These are phyloP conservation scores for Eclectus roratus DNA, from an alignment of 2,113 vertebrate genomes.

Conservation along the genomic window DNA sequence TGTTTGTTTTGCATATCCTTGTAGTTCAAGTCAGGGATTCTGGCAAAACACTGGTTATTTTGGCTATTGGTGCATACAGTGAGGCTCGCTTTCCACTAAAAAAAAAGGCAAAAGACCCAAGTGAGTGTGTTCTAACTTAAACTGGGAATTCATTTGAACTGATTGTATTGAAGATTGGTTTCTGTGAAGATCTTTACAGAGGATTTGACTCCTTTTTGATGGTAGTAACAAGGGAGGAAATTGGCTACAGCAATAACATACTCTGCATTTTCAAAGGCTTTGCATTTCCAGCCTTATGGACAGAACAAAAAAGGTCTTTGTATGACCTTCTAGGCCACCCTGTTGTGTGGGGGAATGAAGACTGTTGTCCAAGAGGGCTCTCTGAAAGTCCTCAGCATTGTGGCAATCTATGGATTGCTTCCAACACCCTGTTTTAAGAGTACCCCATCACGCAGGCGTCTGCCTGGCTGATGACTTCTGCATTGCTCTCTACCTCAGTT, in stretches of 20 bases:
- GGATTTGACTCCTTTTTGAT: not conserved
- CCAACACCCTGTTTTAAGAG: not conserved
- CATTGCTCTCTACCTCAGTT: not conserved
- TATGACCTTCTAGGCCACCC: not conserved
- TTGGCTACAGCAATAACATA: not conserved
- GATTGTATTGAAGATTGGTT: not conserved
- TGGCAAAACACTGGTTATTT: not conserved
- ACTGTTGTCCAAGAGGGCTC: not conserved
- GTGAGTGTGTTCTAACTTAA: not conserved
- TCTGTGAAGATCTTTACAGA: not conserved
- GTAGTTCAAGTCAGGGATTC: not conserved
- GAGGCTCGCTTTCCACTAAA: not conserved
- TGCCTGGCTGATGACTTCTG: not conserved
- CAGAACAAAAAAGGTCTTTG: not conserved
- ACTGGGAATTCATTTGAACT: not conserved
- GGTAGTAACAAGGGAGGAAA: not conserved
- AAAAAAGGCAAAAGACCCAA: not conserved
- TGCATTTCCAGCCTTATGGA: not conserved
- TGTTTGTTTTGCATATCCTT: not conserved
- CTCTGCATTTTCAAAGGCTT: not conserved
- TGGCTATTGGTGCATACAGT: not conserved
- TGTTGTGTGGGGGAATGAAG: not conserved
- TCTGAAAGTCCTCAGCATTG: not conserved
- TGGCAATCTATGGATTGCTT: not conserved
- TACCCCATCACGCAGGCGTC: not conserved